Base-by-base conservation (phyloP, 1,140 invertebrate genomes). In the Orchesella cincta region DNA sequence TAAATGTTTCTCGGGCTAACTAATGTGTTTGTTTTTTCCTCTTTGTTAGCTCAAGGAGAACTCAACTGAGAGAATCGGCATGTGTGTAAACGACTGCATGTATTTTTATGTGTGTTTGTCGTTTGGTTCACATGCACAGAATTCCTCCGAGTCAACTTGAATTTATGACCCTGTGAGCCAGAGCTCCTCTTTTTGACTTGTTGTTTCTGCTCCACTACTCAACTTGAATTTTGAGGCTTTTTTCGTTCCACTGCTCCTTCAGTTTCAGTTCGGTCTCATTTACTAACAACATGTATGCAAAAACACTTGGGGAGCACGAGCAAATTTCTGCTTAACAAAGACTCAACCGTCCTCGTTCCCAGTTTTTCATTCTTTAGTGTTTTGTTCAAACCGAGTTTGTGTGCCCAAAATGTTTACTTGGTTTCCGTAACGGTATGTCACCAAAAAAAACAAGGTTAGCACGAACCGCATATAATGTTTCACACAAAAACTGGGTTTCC, bases 81-180 rank as follows among this genome's bases (percentile, higher is more conserved):
- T 12, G 20, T 46, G 39, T 12, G 39, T n/a, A n/a, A n/a, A n/a
- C n/a, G n/a, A n/a, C n/a, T n/a, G n/a, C n/a, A n/a, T n/a, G n/a
- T n/a, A n/a, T n/a, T n/a, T n/a, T n/a, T n/a, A n/a, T n/a, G n/a
- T 46, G 39, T 46, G 39, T 46, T 46, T 46, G 39, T 46, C 39
- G 5, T 46, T 46, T 18, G 39, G 5, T 46, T 5, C 39, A 46
- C 39, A 57, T 3, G 12, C 8, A 57, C 8, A 57, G 23, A 57
- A 57, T 57, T 57, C 52, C 52, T 57, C 23, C 12, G 23, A 57
- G 52, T 57, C 52, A 57, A 57, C 14, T 57, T 57, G 52, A n/a
- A 57, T 57, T 57, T 57, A 57, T 57, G 52, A 57, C 3, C 23
- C 8, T 57, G 52, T 57, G 52, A 14, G 14, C 14, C 23, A 12